Evolutionary conservation across 2,888 invertebrate species (phyloP), one percentile per base, ranked within the genome.

Genomic region (Ornithoptera alexandrae): DNA sequence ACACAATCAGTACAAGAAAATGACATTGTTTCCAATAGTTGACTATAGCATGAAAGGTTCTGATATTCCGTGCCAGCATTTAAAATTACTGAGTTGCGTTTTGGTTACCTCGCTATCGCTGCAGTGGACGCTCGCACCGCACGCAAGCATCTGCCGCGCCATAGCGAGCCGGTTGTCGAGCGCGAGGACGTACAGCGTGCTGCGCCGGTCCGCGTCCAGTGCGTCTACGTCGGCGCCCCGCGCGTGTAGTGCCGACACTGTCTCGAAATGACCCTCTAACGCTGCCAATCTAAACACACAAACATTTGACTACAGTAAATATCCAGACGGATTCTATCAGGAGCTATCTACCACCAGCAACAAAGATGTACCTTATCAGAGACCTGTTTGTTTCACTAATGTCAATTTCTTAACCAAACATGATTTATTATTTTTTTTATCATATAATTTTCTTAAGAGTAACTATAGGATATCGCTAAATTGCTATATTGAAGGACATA

Each of bases 131-230:
- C 97, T 95, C 0, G 97, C 97, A 20, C 93, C 93, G 56, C 96
- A 96, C 72, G 96, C 94, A 69, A 98, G 86, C 73, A 98, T 92
- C 86, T 95, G 96, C 74, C 96, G 94, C 61, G 97, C 97, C 95
- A 97, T 97, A 18, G 96, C 95, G 74, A 97, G 87, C 73, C 97
- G 93, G 88, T 97, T 97, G 88, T 98, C 97, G 74, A 98, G 89
- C 5, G 98, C 97, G 67, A 98, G 93, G 68, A 98, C 97, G 85
- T 99, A 98, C 39, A 99, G 93, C 0, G 98, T 97, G 79, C 97
- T 97, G 62, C 98, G 94, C 0, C 97, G 96, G 87, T 99, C 98
- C 0, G 98, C 97, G 89, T 98, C 98, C 81, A 96, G 94, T 58
- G 97, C 96, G 87, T 98, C 97, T 2, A 96, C 95, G 87, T 97